Conservation (phyloP, 2,113 vertebrate genomes). For the Hippocampus zosterae region DNA sequence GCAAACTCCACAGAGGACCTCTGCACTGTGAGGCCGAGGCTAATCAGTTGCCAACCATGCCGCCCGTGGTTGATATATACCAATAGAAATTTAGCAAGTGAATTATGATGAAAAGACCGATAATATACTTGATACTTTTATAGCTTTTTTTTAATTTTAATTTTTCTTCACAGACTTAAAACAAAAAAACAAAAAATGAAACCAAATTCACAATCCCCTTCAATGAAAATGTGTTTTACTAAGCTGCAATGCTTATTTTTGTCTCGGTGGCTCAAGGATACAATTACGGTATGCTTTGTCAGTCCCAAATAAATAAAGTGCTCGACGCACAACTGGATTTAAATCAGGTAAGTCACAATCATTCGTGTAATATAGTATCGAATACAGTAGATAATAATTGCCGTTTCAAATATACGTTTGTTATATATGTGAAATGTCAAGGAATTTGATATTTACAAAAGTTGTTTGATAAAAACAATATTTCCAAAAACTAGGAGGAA, state of each 20-base stretch:
- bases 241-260: background rate
- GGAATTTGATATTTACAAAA: conserved; percentile 40
- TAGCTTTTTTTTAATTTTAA: background rate
- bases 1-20: too few species aligned
- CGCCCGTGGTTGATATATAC: conserved; percentile 9
- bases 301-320: conserved; percentile 75
- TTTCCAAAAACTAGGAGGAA: conserved; percentile 36
- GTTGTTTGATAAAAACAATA: too few species aligned
- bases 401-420: conserved; percentile 54
- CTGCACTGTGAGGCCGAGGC: too few species aligned
- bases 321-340: conserved; percentile 61
- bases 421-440: conserved; percentile 51
- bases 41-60: too few species aligned
- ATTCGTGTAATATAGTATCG: conserved; percentile 37
- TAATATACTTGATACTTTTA: conserved; percentile 2
- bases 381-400: background rate
- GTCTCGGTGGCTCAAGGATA: background rate
- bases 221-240: background rate
- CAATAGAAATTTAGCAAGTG: background rate
- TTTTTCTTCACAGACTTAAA: background rate
- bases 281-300: conserved; percentile 33
- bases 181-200: background rate
- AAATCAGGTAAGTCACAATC: conserved; percentile 44
- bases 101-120: background rate
- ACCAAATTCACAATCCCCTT: background rate